Evolutionary conservation across 2,888 invertebrate species (phyloP), one percentile per base, ranked within the genome.

Genomic region (Drosophila silvestris): DNA sequence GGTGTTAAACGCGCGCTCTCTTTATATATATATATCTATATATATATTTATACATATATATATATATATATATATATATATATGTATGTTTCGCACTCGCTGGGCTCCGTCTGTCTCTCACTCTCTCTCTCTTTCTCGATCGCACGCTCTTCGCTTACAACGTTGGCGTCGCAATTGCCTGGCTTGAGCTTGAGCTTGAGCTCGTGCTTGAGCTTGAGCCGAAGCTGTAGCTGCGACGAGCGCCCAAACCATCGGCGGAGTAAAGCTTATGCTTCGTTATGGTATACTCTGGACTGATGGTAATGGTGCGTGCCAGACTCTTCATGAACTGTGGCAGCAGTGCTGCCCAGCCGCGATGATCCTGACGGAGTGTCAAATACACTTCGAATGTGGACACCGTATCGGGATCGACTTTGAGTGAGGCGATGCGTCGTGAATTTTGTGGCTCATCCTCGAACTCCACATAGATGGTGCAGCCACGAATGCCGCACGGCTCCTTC

Each of bases 381-480:
- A 92, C 83, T 79, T 92, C 92, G 54, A 92, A 92, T 0, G 92
- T 92, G 52, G 92, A 91, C 32, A 91, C 92, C 70, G 90, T 92
- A 44, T 92, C 91, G n/a, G 90, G 81, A 65, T 92, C 92, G 57
- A 92, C 75, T 54, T 92, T 91, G 26, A 92, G 81, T 37, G 91
- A 90, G 62, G 91, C 92, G 22, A 92, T 92, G 82, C 92, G 91
- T 26, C 92, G 83, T 10, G 92, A 92, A 62, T 92, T 92, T 44
- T 90, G 85, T 12, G 92, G 92, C 74, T 92, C 92, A 59, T 92
- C 92, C 80, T 92, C 92, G 77, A 92, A 92, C 77, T 92, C 92
- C 63, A 92, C 87, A 73, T 92, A 91, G 50, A 92, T 89, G 76
- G 92, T 92, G 82, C 92, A 92, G 74, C 92, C 92, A 67, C 92